Percentiles rank a stretch among this genome's conserved stretches.
Conservation (phyloP, 2,113 vertebrate species). For the Cercocebus atys region DNA sequence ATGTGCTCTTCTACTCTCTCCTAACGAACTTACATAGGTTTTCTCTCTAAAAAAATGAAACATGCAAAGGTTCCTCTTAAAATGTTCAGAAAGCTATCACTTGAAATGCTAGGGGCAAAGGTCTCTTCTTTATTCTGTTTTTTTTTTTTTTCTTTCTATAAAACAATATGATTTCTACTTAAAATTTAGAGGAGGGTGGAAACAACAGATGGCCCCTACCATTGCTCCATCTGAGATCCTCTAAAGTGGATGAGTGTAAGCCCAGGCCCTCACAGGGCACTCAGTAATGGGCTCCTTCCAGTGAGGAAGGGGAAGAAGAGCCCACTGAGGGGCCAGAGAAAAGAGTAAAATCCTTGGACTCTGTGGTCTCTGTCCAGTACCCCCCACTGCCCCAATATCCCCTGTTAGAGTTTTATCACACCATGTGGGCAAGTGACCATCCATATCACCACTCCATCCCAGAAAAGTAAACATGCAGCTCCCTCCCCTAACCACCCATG, state of each 20-base stretch:
- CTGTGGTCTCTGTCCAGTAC: background rate
- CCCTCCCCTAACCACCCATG: background rate
- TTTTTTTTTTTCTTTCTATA: background rate
- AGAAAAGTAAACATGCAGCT: background rate
- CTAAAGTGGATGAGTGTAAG: background rate
- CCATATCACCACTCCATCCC: background rate
- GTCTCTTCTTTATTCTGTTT: background rate
- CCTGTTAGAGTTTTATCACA: background rate
- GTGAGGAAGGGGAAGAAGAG: background rate
- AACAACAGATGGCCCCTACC: background rate
- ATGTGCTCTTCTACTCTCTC: background rate
- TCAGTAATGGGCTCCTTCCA: background rate
- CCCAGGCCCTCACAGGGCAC: background rate
- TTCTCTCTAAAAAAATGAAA: conserved; percentile 5
- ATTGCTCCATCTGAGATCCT: no score
- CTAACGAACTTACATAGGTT: background rate
- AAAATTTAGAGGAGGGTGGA: background rate
- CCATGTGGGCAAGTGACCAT: background rate
- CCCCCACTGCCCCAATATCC: background rate
- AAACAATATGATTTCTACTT: background rate
- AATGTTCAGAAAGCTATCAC: background rate
- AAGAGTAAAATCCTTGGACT: background rate
- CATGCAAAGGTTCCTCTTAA: background rate
- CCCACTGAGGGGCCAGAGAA: background rate
- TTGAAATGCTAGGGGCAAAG: background rate